Evolutionary conservation across 92 coral and sea anemone species (phyloP), one percentile per base, ranked within the genome.

Genomic region (Palythoa heliodiscus): DNA sequence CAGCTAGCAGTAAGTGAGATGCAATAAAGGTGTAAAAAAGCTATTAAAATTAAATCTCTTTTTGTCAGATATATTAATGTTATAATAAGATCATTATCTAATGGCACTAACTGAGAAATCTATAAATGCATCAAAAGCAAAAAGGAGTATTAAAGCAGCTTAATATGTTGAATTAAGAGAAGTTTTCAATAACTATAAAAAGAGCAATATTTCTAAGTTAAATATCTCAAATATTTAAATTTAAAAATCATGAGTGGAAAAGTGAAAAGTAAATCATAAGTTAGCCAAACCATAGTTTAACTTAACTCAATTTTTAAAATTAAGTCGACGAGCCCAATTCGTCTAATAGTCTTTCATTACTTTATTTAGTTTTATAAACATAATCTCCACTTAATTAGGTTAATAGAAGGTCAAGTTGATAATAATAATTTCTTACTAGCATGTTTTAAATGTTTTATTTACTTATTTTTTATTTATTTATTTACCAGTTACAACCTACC

Each of bases 1-100:
- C 78, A 74, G 78, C 60, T 74, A 74, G 39, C 61, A 47, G 78
- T 74, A 74, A 74, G 78, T 74, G 48, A 52, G 13, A 19, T 23
- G 78, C n/a, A n/a, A n/a, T 74, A n/a, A 74, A 74, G 13, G 6
- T 20, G 11, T 70, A 10, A 25, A n/a, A 11, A 47, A 19, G 29
- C 14, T 74, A 22, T 14, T 50, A 14, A 73, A 64, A 1, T 64
- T 55, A 3, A 55, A 55, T 13, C 11, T 55, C 19, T 55, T 16
- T 1, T 16, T 7, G 14, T 12, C 19, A 55, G 19, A 55, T 55
- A 55, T 55, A 12, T 7, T 55, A 7, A 55, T 55, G 19, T 55
- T 16, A 55, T 55, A 55, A 16, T 55, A 55, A 12, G 1, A 3
- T 55, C 61, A 55, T 16, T 55, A 55, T 55, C 61, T 55, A 55